These are phyloP conservation scores for Bubo blakistoni DNA, from an alignment of 2,113 vertebrate species.

Conservation along the genomic window DNA sequence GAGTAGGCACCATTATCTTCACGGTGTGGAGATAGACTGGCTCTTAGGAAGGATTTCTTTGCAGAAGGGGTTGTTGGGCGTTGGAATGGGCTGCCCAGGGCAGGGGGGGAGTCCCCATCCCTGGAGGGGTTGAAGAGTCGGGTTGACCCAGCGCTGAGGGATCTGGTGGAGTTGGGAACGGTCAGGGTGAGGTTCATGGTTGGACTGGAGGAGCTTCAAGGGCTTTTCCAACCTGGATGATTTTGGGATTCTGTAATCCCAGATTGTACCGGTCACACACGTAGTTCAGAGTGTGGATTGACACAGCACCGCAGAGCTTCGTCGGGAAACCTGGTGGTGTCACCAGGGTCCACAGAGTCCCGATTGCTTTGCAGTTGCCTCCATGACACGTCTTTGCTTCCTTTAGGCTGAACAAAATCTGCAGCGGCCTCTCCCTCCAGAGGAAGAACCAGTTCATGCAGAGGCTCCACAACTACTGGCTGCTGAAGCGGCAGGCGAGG, in stretches of 20 bases:
- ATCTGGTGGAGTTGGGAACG: too few species aligned
- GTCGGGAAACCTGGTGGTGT: neutral
- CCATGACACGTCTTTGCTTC: slow-evolving; percentile 45
- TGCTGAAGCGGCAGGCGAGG: slow-evolving; percentile 93
- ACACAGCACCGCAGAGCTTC: neutral
- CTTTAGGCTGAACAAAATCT: slow-evolving; percentile 91
- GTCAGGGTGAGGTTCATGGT: too few species aligned
- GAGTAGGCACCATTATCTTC: too few species aligned
- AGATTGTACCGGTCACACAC: neutral
- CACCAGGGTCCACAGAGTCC: neutral
- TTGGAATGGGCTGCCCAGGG: too few species aligned
- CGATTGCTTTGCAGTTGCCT: neutral
- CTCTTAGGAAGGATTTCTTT: too few species aligned
- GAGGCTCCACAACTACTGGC: slow-evolving; percentile 94
- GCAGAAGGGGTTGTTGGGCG: too few species aligned
- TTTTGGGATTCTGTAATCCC: neutral
- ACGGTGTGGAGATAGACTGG: too few species aligned
- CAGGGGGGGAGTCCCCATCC: too few species aligned
- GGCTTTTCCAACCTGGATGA: too few species aligned
- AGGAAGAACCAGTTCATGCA: slow-evolving; percentile 97
- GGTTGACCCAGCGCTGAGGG: too few species aligned
- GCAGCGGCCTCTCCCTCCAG: slow-evolving; percentile 89
- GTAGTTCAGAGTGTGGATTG: neutral
- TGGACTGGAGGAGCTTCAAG: too few species aligned
- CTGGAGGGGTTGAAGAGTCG: too few species aligned